These are phyloP conservation scores for Oligia fasciuncula DNA, from an alignment of 2,888 invertebrate species.

Conservation along the genomic window DNA sequence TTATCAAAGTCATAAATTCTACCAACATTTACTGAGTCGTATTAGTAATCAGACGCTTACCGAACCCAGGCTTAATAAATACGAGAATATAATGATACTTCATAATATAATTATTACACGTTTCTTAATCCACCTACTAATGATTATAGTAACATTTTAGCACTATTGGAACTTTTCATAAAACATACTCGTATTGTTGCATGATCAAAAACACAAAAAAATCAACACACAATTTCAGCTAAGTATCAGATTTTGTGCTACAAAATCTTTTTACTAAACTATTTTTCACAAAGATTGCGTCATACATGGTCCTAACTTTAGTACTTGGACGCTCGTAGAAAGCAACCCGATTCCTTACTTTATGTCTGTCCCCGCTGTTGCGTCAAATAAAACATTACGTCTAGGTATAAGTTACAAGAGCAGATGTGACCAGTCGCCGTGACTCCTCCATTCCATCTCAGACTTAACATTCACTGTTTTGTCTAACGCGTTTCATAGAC, in stretches of 20 bases:
- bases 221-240: neutral
- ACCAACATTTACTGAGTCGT: neutral
- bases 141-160: neutral
- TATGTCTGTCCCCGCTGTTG: constrained; percentile 72
- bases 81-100: neutral
- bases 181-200: neutral
- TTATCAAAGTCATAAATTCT: neutral
- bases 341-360: constrained; percentile 67
- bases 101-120: neutral
- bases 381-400: constrained; percentile 71
- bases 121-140: neutral
- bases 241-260: neutral
- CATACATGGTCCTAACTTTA: constrained; percentile 45
- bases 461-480: constrained; percentile 28
- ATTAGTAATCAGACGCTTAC: neutral
- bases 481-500: constrained; percentile 41
- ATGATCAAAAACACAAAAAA: neutral
- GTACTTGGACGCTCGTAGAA: constrained; percentile 45
- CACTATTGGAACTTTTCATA: neutral
- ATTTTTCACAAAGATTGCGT: constrained; percentile 47
- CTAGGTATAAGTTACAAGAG: constrained; percentile 70
- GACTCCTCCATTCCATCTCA: constrained; percentile 49
- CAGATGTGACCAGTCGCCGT: constrained; percentile 61
- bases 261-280: constrained; percentile 25
- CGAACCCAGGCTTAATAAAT: neutral